phyloP scores from a whole-genome alignment of 1,140 invertebrate species.

The Wiebesia pumilae region DNA sequence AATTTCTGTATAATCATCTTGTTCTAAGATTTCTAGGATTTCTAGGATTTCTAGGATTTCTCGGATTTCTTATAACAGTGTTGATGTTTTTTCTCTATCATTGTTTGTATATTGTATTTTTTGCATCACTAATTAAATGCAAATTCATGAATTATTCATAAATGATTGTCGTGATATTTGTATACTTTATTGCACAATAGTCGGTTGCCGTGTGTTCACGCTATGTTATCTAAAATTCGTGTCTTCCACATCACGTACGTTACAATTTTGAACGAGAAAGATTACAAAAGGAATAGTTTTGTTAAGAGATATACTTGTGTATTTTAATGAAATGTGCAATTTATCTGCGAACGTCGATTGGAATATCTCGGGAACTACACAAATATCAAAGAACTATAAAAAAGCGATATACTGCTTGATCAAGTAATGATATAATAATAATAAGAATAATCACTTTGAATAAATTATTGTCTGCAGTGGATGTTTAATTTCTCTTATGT shows the following conservation, averaged over 20 bases:
- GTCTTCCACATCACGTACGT: background rate
- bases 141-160: conserved; percentile 32
- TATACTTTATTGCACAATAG: conserved; percentile 7
- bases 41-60: too few relatives aligned
- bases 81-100: background rate
- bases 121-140: background rate
- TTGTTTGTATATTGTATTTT: background rate
- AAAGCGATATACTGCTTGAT: too few relatives aligned
- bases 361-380: too few relatives aligned
- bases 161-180: background rate
- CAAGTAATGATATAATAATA: too few relatives aligned
- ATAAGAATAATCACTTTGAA: too few relatives aligned
- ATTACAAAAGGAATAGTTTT: background rate
- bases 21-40: too few relatives aligned
- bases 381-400: too few relatives aligned
- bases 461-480: too few relatives aligned
- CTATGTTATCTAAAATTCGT: background rate
- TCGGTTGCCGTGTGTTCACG: background rate
- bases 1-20: background rate
- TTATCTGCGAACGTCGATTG: too few relatives aligned
- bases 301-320: too few relatives aligned
- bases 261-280: background rate
- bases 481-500: too few relatives aligned
- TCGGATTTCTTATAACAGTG: background rate
- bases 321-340: too few relatives aligned